Base-by-base conservation (phyloP, 1,140 invertebrate genomes). In the Globodera rostochiensis region DNA sequence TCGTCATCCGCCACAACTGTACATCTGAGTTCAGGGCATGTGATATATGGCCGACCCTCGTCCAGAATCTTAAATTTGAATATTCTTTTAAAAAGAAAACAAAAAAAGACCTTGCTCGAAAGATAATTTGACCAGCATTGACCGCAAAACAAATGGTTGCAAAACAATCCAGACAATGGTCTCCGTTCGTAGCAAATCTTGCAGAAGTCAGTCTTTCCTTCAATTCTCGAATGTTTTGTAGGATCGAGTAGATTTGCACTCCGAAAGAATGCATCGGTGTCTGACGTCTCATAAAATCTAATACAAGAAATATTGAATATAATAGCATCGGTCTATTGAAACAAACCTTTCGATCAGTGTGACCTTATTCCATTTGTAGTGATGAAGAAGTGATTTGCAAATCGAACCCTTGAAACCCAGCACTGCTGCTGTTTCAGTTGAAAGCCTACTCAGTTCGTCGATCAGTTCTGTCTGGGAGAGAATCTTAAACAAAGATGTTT, bases 1-100 rank as follows among this genome's bases (percentile, higher is more conserved):
- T 86, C 82, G n/a, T 88, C 86, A 60, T 86, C 80, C 6, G 85
- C 45, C 36, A 89, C 6, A 21, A 80, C 36, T 21, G 71, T 64
- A 64, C 88, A 88, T 79, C 85, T 86, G 13, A 57, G 50, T 47
- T 79, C 82, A 15, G 86, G 86, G 49, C 87, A 89, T 6, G 80
- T 21, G 25, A 86, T 69, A 46, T 77, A 74, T 5, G 66, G 73
- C 19, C 60, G 66, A 21, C 76, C 71, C 45, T 86, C 80, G 25
- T 83, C 84, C 11, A 82, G 36, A 66, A 86, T 85, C 84, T 85
- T 71, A 76, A 21, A 46, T 70, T 15, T 46, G 45, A 5, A 74
- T 25, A 13, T 49, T 46, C 70, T 11, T 45, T 19, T 7, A 64
- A 53, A 77, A n/a, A 8, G 19, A 57, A 57, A 64, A 4, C 19